Conservation (phyloP, 2,797 vertebrate species). For the Pipistrellus pygmaeus region DNA sequence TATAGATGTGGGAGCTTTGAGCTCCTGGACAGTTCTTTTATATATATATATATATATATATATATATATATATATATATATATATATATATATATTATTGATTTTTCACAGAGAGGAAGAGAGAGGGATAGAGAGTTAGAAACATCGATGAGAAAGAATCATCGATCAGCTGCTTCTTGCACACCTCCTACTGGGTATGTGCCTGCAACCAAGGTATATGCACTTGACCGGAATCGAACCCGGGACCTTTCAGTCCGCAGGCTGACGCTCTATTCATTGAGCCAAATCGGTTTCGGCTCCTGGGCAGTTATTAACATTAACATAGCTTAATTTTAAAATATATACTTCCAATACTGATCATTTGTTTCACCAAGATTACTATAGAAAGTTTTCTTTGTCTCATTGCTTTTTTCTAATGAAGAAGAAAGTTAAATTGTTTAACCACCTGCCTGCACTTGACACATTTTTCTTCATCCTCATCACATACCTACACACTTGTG, state of each 20-base stretch:
- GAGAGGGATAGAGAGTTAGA: too few relatives aligned
- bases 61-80: too few relatives aligned
- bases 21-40: not conserved
- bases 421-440: conserved; percentile 39
- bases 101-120: too few relatives aligned
- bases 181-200: too few relatives aligned
- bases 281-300: not conserved
- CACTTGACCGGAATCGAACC: too few relatives aligned
- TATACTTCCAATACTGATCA: not conserved
- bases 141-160: too few relatives aligned
- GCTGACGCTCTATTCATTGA: too few relatives aligned
- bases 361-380: conserved; percentile 31
- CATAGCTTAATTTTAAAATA: conserved; percentile 24
- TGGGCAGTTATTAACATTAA: conserved; percentile 56
- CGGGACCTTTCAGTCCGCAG: too few relatives aligned
- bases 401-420: conserved; percentile 44
- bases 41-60: too few relatives aligned
- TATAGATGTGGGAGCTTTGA: not conserved
- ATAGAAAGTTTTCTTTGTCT: not conserved
- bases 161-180: too few relatives aligned
- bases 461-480: conserved; percentile 19
- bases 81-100: too few relatives aligned
- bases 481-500: not conserved
- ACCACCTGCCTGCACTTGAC: not conserved
- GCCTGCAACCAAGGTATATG: too few relatives aligned